phyloP scores from a whole-genome alignment of 2,113 vertebrate species.

The Ceuthmochares aereus region DNA sequence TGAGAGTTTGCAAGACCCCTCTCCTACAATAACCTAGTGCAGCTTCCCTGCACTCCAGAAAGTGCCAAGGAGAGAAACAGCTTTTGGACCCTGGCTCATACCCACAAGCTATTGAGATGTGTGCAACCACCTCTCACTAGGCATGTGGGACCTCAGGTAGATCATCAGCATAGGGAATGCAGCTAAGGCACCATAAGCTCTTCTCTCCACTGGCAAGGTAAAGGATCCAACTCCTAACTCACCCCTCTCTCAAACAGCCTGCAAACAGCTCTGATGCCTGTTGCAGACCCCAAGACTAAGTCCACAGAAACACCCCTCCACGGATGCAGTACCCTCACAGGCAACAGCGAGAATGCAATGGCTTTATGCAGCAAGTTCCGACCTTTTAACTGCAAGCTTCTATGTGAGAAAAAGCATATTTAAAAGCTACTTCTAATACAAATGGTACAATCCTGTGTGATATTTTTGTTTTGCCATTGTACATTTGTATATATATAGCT shows the following conservation, averaged over 20 bases:
- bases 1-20: not conserved
- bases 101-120: fast-evolving
- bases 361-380: not conserved
- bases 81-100: fast-evolving
- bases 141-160: fast-evolving
- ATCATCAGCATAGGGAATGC: fast-evolving
- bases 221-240: not conserved
- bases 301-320: not conserved
- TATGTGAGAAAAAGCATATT: not conserved
- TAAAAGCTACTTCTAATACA: not conserved
- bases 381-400: not conserved
- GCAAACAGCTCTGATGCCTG: not conserved
- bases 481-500: constrained; percentile 41
- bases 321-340: not conserved
- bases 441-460: not conserved
- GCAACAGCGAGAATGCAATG: fast-evolving
- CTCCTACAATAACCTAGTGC: not conserved
- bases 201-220: not conserved
- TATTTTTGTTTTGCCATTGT: constrained; percentile 38
- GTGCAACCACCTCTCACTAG: fast-evolving
- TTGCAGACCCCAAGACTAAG: not conserved
- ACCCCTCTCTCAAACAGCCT: not conserved
- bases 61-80: fast-evolving
- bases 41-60: not conserved
- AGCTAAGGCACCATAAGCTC: too few species aligned